Evolutionary conservation across 2,113 vertebrate species (phyloP).

Genomic region (Dromiciops gliroides): DNA sequence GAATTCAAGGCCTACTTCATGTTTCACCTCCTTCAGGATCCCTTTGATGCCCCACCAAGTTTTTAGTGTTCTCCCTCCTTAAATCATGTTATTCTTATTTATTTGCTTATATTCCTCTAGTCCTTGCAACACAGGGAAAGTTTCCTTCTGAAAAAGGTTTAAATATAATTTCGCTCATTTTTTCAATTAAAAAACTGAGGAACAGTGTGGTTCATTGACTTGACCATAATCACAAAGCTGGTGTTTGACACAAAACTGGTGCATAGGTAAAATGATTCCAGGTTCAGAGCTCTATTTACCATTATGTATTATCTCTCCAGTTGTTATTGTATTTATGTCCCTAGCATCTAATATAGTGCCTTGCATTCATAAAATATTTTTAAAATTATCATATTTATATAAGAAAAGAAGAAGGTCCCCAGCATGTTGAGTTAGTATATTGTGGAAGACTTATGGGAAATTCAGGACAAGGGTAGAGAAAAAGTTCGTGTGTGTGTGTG

Average conservation of each 20-base stretch:
- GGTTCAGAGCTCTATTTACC: neutral
- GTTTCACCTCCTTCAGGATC: neutral
- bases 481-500: too few relatives aligned
- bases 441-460: too few relatives aligned
- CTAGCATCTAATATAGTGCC: neutral
- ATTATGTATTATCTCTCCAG: neutral
- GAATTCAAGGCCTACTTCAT: neutral
- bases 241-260: neutral
- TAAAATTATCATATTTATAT: neutral
- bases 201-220: neutral
- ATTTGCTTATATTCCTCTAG: neutral
- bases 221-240: neutral
- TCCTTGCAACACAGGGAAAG: neutral
- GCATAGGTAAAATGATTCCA: neutral
- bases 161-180: neutral
- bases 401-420: neutral
- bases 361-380: neutral
- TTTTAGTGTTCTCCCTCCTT: neutral
- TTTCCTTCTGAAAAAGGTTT: neutral
- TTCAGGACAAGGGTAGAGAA: too few relatives aligned
- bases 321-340: neutral
- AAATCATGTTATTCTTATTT: neutral
- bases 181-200: neutral
- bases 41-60: neutral
- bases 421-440: too few relatives aligned